Conservation (phyloP, 2,888 invertebrate genomes). For the Lasiommata megera region DNA sequence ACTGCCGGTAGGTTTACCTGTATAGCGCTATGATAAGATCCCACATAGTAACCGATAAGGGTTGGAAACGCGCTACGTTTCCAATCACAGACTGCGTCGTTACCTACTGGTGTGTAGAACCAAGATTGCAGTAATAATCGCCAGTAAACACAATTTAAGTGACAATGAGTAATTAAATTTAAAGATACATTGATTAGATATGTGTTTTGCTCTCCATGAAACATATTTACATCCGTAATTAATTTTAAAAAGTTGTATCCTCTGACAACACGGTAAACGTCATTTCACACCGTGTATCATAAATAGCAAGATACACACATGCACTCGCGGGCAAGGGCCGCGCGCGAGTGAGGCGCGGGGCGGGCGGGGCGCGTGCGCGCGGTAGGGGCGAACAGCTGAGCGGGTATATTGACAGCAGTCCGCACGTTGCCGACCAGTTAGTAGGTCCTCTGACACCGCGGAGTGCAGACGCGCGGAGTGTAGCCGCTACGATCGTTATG, state of each 20-base stretch:
- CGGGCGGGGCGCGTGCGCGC: conserved; percentile 53
- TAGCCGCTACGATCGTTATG: conserved; percentile 61
- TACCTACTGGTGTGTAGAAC: too few relatives aligned
- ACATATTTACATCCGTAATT: background rate
- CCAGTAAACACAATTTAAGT: too few relatives aligned
- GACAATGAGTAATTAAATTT: too few relatives aligned
- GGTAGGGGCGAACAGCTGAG: conserved; percentile 81
- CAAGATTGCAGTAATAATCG: too few relatives aligned
- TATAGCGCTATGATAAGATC: too few relatives aligned
- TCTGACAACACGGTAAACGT: background rate
- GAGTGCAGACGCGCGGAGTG: conserved; percentile 65
- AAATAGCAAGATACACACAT: conserved; percentile 4
- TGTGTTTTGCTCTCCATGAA: too few relatives aligned
- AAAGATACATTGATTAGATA: too few relatives aligned
- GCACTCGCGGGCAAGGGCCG: conserved; percentile 21
- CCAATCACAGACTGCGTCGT: too few relatives aligned
- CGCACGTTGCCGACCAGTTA: conserved; percentile 78
- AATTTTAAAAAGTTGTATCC: background rate
- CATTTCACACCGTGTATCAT: background rate
- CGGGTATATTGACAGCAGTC: conserved; percentile 81
- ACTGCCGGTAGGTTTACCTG: too few relatives aligned
- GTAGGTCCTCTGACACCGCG: conserved; percentile 78
- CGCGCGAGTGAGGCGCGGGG: conserved; percentile 43
- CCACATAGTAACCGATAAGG: too few relatives aligned
- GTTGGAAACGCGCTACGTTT: too few relatives aligned